These are phyloP conservation scores for Anolis apletophallus DNA, from an alignment of 2,797 vertebrate species.

Conservation along the genomic window DNA sequence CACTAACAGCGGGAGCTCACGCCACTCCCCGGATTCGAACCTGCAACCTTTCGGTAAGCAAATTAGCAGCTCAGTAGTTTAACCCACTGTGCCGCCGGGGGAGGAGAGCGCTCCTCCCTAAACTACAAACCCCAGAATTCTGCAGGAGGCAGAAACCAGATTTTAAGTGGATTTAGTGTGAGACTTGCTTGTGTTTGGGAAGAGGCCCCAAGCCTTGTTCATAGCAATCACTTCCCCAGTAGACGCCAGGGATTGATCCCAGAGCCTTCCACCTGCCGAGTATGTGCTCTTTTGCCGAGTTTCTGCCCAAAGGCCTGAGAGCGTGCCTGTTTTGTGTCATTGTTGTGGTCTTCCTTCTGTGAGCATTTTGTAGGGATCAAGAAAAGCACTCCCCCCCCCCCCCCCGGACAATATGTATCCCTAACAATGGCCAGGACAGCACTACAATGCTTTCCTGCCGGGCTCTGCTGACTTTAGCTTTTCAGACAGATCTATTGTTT, in stretches of 20 bases:
- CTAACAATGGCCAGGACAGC: not conserved
- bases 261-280: not conserved
- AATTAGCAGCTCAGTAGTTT: too few species aligned
- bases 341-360: not conserved
- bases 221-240: too few species aligned
- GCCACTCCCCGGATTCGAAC: too few species aligned
- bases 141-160: too few species aligned
- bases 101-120: too few species aligned
- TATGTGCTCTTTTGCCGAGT: not conserved
- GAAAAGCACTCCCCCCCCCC: not conserved
- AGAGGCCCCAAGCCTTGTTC: not conserved
- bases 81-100: too few species aligned
- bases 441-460: not conserved
- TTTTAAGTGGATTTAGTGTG: too few species aligned
- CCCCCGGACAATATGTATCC: not conserved
- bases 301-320: not conserved
- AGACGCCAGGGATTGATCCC: not conserved
- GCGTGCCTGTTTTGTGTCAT: slow-evolving; percentile 14
- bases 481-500: not conserved
- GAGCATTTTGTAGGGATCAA: not conserved
- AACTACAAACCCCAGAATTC: too few species aligned
- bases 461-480: not conserved
- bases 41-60: too few species aligned
- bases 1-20: too few species aligned
- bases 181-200: too few species aligned